A percentile compares a stretch with the other conserved stretches of the same genome.
Evolutionary conservation across 2,797 vertebrate species (phyloP).

Genomic region (Danio choprae): DNA sequence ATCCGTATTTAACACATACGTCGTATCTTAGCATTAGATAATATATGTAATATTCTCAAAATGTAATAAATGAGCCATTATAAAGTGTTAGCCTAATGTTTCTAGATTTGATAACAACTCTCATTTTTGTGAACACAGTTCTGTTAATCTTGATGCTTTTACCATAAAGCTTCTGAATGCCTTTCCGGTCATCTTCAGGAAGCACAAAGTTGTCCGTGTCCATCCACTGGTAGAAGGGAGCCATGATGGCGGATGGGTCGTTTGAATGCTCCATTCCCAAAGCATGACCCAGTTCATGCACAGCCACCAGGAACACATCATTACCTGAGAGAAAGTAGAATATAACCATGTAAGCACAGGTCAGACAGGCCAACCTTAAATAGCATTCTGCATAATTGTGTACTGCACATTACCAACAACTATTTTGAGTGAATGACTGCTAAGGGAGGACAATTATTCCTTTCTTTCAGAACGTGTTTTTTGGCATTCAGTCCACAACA

Average conservation of each 20-base stretch:
- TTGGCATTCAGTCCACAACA: not conserved
- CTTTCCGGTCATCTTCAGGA: conserved; percentile 88
- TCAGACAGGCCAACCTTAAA: not conserved
- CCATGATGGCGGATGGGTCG: conserved; percentile 93
- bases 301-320: conserved; percentile 89
- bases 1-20: no score
- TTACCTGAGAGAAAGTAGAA: conserved; percentile 77
- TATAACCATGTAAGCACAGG: conserved; percentile 15
- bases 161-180: conserved; percentile 92
- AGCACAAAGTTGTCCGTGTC: conserved; percentile 88
- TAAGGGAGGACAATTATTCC: not conserved
- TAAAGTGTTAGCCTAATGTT: no score
- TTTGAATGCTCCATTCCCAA: conserved; percentile 90
- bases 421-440: conserved; percentile 3
- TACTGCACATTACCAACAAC: not conserved
- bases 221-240: conserved; percentile 97
- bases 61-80: no score
- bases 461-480: not conserved
- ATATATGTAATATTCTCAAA: no score
- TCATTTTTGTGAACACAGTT: not conserved
- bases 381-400: not conserved
- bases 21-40: no score
- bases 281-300: conserved; percentile 92
- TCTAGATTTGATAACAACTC: conserved; percentile 1
- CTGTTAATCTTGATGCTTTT: conserved; percentile 8